Percentiles rank a stretch among this genome's conserved stretches.
phyloP scores from a whole-genome alignment of 2,797 vertebrate species.

The Netta rufina region DNA sequence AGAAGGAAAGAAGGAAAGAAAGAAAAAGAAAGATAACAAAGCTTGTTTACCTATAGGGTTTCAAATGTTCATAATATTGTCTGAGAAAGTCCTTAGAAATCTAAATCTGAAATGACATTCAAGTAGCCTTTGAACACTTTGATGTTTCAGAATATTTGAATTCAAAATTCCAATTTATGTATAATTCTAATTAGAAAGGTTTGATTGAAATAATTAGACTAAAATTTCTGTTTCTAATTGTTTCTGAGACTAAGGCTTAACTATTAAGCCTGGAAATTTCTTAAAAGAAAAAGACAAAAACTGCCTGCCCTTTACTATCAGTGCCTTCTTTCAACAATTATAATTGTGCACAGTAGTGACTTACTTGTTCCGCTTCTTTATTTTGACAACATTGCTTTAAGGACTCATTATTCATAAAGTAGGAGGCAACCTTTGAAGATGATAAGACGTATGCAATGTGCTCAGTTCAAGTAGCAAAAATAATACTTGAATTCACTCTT shows the following conservation, averaged over 20 bases:
- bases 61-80: not conserved
- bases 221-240: slow-evolving; percentile 2
- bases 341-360: not conserved
- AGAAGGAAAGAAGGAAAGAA: no score
- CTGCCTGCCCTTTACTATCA: not conserved
- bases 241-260: not conserved
- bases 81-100: not conserved
- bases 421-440: slow-evolving; percentile 62
- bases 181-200: not conserved
- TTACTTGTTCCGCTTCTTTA: slow-evolving; percentile 13
- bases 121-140: not conserved
- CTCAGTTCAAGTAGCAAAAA: slow-evolving; percentile 47
- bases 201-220: not conserved
- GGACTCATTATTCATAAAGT: slow-evolving; percentile 49
- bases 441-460: not conserved
- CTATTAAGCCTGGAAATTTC: not conserved
- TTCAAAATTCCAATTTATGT: not conserved
- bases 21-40: not conserved
- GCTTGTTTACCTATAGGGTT: not conserved
- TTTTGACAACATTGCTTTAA: slow-evolving; percentile 60
- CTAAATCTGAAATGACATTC: not conserved
- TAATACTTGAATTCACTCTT: slow-evolving; percentile 29
- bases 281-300: not conserved
- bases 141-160: not conserved
- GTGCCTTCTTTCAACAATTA: slow-evolving; percentile 20